These are phyloP conservation scores for Scortum barcoo DNA, from an alignment of 2,113 vertebrate genomes.

Conservation along the genomic window DNA sequence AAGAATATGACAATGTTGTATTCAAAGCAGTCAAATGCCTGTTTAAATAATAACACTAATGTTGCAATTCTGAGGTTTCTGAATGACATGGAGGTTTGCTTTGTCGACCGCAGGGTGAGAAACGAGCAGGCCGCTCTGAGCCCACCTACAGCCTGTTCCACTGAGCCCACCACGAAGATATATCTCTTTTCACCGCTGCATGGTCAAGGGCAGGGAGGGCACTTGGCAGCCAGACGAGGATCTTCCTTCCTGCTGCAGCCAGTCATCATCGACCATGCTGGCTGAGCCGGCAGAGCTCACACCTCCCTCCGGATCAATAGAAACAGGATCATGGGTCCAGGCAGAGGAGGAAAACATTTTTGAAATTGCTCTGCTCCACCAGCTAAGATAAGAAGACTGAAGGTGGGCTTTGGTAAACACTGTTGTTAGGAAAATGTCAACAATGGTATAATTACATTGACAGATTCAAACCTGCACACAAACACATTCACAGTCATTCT, in stretches of 20 bases:
- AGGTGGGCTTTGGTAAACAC: neutral
- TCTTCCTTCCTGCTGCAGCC: slow-evolving; percentile 34
- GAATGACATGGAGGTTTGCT: neutral
- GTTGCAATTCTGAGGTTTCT: neutral
- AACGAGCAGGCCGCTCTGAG: slow-evolving; percentile 5
- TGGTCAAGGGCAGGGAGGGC: slow-evolving; percentile 64
- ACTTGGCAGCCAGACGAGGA: slow-evolving; percentile 44
- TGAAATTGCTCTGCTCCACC: slow-evolving; percentile 12
- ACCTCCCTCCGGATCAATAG: slow-evolving; percentile 64
- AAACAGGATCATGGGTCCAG: slow-evolving; percentile 57
- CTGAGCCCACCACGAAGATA: slow-evolving; percentile 38
- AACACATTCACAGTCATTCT: neutral
- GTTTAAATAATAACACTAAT: neutral
- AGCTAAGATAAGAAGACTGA: slow-evolving; percentile 33
- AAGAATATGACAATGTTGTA: neutral
- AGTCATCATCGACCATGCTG: slow-evolving; percentile 30
- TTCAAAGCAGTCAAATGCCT: neutral
- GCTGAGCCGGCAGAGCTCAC: slow-evolving; percentile 28
- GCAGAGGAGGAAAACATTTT: slow-evolving; percentile 15
- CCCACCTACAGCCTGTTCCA: slow-evolving; percentile 23
- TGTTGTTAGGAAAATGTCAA: slow-evolving; percentile 27
- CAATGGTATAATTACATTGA: slow-evolving; percentile 28
- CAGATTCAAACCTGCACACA: neutral
- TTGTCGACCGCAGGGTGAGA: neutral
- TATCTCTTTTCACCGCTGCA: slow-evolving; percentile 39